phyloP scores from a whole-genome alignment of 2,797 vertebrate species.

The Nothura maculosa region DNA sequence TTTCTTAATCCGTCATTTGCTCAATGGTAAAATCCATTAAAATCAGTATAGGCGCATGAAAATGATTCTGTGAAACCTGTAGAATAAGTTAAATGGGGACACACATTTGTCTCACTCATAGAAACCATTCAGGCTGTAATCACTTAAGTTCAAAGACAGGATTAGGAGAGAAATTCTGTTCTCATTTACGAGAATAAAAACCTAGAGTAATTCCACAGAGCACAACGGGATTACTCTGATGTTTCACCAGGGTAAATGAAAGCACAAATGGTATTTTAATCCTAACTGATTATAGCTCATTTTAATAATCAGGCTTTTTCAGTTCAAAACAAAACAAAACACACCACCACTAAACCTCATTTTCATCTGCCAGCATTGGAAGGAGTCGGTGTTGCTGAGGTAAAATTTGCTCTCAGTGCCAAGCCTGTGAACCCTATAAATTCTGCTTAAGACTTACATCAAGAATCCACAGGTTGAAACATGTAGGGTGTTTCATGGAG shows the following conservation, averaged over 20 bases:
- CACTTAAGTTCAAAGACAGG: constrained; percentile 23
- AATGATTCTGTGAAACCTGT: constrained; percentile 1
- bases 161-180: constrained; percentile 42
- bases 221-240: constrained; percentile 26
- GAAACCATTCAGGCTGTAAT: constrained; percentile 33
- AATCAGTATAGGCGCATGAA: not conserved
- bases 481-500: not conserved
- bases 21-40: not conserved
- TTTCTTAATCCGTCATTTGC: not conserved
- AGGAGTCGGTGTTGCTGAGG: not conserved
- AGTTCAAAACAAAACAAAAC: constrained; percentile 9
- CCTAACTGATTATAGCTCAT: constrained; percentile 24
- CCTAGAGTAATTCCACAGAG: constrained; percentile 32
- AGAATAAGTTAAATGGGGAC: not conserved
- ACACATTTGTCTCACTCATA: not conserved
- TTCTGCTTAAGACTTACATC: not conserved
- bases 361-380: constrained; percentile 23
- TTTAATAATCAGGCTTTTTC: constrained; percentile 34
- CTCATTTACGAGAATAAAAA: constrained; percentile 12
- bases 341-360: not conserved
- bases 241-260: constrained; percentile 34
- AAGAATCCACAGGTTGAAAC: not conserved
- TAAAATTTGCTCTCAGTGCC: not conserved
- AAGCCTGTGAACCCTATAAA: not conserved
- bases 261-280: constrained; percentile 39